These are phyloP conservation scores for Azorinus chamasolen DNA, from an alignment of 2,888 invertebrate genomes.

Conservation along the genomic window DNA sequence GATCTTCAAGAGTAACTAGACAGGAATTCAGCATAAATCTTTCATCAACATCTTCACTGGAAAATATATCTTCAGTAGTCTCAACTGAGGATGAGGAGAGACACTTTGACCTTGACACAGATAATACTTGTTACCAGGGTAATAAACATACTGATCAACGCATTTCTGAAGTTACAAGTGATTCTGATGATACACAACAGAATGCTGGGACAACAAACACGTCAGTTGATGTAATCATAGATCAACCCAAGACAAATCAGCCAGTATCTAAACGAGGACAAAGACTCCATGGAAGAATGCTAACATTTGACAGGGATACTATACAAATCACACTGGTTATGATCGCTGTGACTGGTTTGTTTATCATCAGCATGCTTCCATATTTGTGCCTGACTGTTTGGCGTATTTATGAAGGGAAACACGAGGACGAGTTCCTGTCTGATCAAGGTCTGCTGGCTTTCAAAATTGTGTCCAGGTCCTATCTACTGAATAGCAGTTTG, in stretches of 20 bases:
- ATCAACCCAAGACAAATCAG: neutral
- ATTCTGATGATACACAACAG: too few species aligned
- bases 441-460: constrained; percentile 39
- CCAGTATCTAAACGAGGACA: neutral
- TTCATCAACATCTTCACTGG: too few species aligned
- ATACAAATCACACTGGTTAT: constrained; percentile 45
- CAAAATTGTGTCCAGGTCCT: constrained; percentile 44
- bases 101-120: too few species aligned
- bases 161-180: neutral
- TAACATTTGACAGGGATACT: constrained; percentile 29
- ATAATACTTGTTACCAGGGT: too few species aligned
- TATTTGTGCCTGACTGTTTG: constrained; percentile 43
- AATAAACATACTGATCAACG: neutral
- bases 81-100: too few species aligned
- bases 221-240: too few species aligned
- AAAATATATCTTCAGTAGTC: too few species aligned
- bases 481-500: constrained; percentile 37
- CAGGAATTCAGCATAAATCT: too few species aligned
- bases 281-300: neutral
- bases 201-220: too few species aligned
- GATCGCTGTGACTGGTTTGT: constrained; percentile 53
- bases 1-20: too few species aligned
- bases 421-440: constrained; percentile 45
- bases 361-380: constrained; percentile 59
- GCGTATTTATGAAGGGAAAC: constrained; percentile 30